Conservation (phyloP, 2,797 vertebrate genomes). For the Notoglanidium macrostoma region DNA sequence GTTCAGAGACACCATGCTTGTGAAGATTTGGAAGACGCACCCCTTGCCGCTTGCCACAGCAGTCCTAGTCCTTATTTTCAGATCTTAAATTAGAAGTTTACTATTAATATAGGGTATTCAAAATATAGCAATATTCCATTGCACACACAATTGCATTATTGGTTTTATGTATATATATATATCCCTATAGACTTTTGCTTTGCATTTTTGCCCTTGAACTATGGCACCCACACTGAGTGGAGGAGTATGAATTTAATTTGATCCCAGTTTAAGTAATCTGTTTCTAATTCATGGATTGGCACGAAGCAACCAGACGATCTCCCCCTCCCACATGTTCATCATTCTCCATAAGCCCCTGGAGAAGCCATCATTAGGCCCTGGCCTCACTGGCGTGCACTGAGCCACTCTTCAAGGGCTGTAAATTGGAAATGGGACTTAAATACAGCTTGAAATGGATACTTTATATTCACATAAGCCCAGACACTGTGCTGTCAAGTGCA, state of each 20-base stretch:
- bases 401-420: slow-evolving; percentile 73
- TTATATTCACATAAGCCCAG: slow-evolving; percentile 73
- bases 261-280: slow-evolving; percentile 77
- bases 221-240: slow-evolving; percentile 64
- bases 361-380: slow-evolving; percentile 74
- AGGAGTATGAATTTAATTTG: slow-evolving; percentile 68
- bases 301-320: slow-evolving; percentile 58
- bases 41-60: background rate
- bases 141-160: background rate
- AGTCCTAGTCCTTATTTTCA: background rate
- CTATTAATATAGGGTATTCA: background rate
- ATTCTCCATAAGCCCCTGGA: slow-evolving; percentile 74
- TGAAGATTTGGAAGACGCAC: background rate
- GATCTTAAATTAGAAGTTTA: background rate
- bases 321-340: slow-evolving; percentile 68
- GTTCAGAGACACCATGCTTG: background rate
- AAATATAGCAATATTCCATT: background rate
- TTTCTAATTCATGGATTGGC: slow-evolving; percentile 77
- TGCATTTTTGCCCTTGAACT: slow-evolving; percentile 67
- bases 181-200: background rate
- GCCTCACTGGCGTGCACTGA: slow-evolving; percentile 69
- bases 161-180: background rate
- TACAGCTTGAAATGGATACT: slow-evolving; percentile 73
- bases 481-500: slow-evolving; percentile 59
- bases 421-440: slow-evolving; percentile 80